These are phyloP conservation scores for Mionectes olivaceus DNA, from an alignment of 2,797 vertebrate species.

Conservation along the genomic window DNA sequence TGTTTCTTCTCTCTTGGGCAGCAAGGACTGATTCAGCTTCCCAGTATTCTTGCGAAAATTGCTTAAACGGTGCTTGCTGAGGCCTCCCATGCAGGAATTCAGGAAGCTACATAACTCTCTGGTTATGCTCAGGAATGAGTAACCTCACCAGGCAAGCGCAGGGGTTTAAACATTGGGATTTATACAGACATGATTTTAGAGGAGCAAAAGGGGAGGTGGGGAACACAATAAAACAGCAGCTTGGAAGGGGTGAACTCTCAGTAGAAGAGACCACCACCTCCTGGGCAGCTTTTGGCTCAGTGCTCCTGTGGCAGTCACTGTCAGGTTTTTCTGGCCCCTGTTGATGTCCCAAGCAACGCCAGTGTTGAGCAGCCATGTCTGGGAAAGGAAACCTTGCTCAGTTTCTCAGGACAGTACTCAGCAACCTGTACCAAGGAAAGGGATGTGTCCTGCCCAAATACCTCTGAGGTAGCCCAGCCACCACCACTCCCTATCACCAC, in stretches of 20 bases:
- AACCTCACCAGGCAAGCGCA: not conserved
- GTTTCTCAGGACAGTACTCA: rapidly evolving
- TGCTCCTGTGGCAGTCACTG: rapidly evolving
- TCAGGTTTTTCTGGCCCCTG: not conserved
- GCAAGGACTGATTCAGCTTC: not conserved
- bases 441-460: not conserved
- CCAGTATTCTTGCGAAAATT: not conserved
- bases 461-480: not conserved
- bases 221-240: not conserved
- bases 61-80: not conserved
- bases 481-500: not conserved
- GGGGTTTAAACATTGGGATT: not conserved
- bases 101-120: not conserved
- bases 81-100: not conserved
- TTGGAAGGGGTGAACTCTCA: not conserved
- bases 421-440: not conserved
- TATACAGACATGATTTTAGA: not conserved
- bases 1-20: not conserved
- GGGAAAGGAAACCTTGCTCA: rapidly evolving
- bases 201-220: not conserved
- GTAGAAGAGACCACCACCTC: not conserved
- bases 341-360: not conserved
- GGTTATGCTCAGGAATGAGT: rapidly evolving
- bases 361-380: not conserved
- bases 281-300: not conserved